Conservation (phyloP, 2,888 invertebrate species). For the Rhodophaea formosa region DNA sequence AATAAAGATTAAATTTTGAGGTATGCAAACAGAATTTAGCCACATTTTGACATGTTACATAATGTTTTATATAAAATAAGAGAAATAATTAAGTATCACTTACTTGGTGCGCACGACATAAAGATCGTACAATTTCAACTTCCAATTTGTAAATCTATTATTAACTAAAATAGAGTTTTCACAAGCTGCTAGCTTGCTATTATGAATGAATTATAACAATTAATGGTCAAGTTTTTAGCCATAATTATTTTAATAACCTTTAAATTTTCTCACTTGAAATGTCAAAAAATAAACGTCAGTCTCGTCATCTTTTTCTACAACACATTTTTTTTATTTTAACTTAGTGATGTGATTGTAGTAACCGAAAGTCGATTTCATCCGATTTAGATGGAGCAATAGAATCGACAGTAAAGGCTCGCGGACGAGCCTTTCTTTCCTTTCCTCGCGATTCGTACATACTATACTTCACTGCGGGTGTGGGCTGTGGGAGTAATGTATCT, state of each 20-base stretch:
- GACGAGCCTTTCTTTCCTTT: too few species aligned
- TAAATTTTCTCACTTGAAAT: neutral
- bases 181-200: neutral
- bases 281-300: neutral
- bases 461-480: too few species aligned
- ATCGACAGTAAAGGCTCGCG: too few species aligned
- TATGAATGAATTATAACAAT: neutral
- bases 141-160: neutral
- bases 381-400: too few species aligned
- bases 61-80: neutral
- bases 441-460: too few species aligned
- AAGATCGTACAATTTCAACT: neutral
- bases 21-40: neutral
- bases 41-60: neutral
- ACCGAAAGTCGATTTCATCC: too few species aligned
- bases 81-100: neutral
- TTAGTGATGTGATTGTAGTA: too few species aligned
- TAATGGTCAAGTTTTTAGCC: neutral
- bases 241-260: constrained; percentile 6
- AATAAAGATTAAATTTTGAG: too few species aligned
- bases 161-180: neutral
- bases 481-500: too few species aligned
- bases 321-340: neutral
- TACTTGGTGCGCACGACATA: constrained; percentile 5
- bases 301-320: too few species aligned